Percentiles rank a stretch among this genome's conserved stretches.
These are phyloP conservation scores for Helobdella robusta DNA, from an alignment of 2,888 invertebrate genomes.

Conservation along the genomic window DNA sequence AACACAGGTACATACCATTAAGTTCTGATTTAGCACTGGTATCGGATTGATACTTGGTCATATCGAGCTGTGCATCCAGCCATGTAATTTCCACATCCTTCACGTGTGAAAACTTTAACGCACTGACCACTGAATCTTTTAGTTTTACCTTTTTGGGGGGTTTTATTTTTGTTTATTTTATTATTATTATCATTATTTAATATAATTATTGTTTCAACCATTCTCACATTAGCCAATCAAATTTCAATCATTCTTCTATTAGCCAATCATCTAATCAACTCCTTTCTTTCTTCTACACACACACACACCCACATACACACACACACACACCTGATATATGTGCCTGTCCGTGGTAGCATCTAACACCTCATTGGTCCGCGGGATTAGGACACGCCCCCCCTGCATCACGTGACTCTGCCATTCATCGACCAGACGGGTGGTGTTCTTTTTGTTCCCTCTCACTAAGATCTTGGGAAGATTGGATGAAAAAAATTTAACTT, in stretches of 20 bases:
- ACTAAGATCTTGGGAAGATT: slow-evolving; percentile 58
- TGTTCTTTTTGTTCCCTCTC: slow-evolving; percentile 63
- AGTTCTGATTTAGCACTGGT: no score
- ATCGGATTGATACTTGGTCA: no score
- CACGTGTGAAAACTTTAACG: slow-evolving; percentile 71
- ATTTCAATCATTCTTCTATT: no score
- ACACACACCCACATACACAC: no score
- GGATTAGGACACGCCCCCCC: slow-evolving; percentile 66
- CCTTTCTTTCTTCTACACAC: no score
- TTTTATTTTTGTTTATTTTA: not conserved
- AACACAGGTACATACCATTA: no score
- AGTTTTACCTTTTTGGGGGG: slow-evolving; percentile 64
- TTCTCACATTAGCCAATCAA: no score
- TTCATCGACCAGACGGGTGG: slow-evolving; percentile 60
- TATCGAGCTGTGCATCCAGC: slow-evolving; percentile 62
- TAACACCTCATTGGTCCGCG: slow-evolving; percentile 63
- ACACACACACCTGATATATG: slow-evolving; percentile 72
- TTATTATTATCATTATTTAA: not conserved
- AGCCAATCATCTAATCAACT: no score
- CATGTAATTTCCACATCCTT: slow-evolving; percentile 89
- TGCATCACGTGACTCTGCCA: slow-evolving; percentile 56
- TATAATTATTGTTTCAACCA: no score
- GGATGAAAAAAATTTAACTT: not conserved
- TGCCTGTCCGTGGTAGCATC: slow-evolving; percentile 96
- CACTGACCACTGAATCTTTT: slow-evolving; percentile 79